A percentile compares a stretch with the other conserved stretches of the same genome.
These are phyloP conservation scores for Pelosia muscerda DNA, from an alignment of 2,888 invertebrate genomes.

Conservation along the genomic window DNA sequence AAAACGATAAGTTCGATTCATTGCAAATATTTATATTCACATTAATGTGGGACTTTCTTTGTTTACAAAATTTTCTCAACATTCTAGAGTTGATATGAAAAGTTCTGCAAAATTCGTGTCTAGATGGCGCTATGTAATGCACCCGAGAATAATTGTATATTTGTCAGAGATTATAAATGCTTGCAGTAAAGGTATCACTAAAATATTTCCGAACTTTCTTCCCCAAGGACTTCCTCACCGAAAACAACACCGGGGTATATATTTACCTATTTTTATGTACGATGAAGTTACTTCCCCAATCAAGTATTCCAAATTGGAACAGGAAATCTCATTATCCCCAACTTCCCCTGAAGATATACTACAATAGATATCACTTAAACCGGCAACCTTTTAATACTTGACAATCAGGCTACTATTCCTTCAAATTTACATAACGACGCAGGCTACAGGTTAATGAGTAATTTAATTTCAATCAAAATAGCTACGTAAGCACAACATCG, in stretches of 20 bases:
- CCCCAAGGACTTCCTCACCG: neutral
- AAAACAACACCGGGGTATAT: neutral
- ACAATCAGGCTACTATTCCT: constrained; percentile 1
- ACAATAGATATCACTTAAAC: constrained; percentile 5
- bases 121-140: too few relatives aligned
- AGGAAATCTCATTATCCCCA: constrained; percentile 1
- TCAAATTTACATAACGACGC: constrained; percentile 4
- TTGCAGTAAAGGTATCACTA: too few relatives aligned
- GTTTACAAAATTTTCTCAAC: too few relatives aligned
- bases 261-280: neutral
- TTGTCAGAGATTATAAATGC: too few relatives aligned
- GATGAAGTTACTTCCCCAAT: neutral
- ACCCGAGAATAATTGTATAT: too few relatives aligned
- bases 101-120: too few relatives aligned
- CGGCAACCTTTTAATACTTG: neutral
- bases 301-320: neutral
- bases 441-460: constrained; percentile 12
- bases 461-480: constrained; percentile 17
- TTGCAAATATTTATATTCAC: too few relatives aligned
- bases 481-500: neutral
- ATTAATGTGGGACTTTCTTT: too few relatives aligned
- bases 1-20: too few relatives aligned
- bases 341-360: neutral
- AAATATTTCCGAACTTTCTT: neutral
- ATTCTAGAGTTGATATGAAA: too few relatives aligned